Conservation (phyloP, 2,888 invertebrate species). For the Ectemnius cavifrons region DNA sequence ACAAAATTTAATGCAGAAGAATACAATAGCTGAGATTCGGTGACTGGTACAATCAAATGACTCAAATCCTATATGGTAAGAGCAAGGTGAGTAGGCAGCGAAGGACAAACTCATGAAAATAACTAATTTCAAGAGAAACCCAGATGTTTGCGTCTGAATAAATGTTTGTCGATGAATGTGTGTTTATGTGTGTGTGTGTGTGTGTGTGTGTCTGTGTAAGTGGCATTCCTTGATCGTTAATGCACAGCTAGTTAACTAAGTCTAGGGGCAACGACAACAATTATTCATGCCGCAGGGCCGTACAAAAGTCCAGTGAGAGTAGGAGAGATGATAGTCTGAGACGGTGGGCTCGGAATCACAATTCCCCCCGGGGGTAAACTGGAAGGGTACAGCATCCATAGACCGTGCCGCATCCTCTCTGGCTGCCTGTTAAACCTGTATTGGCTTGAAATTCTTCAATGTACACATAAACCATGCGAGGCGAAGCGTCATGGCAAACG, state of each 20-base stretch:
- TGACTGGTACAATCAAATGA: not conserved
- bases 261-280: conserved; percentile 77
- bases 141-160: too few species aligned
- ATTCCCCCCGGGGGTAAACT: too few species aligned
- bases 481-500: conserved; percentile 78
- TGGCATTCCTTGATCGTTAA: conserved; percentile 77
- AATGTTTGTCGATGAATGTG: too few species aligned
- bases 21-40: not conserved
- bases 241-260: conserved; percentile 77
- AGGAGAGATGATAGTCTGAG: conserved; percentile 10
- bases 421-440: conserved; percentile 41
- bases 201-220: conserved; percentile 31
- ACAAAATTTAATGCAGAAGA: too few species aligned
- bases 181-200: too few species aligned
- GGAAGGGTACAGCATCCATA: too few species aligned
- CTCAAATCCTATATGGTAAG: conserved; percentile 1
- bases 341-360: conserved; percentile 4
- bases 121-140: conserved; percentile 60
- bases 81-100: conserved; percentile 1
- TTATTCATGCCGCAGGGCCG: conserved; percentile 77
- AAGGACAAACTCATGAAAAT: conserved; percentile 56
- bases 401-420: not conserved
- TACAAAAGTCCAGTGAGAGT: conserved; percentile 48
- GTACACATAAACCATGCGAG: conserved; percentile 77
- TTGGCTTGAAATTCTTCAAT: conserved; percentile 64